Conservation (phyloP, 1,140 invertebrate species). For the Aethina tumida region DNA sequence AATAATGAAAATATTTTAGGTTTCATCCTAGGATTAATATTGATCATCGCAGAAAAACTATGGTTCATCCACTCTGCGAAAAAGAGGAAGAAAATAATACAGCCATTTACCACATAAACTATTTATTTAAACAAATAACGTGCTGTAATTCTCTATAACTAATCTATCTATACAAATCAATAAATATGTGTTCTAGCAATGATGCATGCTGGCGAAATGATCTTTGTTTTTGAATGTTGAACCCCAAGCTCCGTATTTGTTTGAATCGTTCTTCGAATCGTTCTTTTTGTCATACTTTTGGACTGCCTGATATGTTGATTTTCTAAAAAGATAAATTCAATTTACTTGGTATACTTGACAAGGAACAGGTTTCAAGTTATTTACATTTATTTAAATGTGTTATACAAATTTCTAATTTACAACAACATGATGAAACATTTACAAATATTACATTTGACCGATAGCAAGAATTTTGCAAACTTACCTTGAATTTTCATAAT, state of each 20-base stretch:
- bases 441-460: too few species aligned
- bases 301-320: too few species aligned
- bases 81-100: constrained; percentile 44
- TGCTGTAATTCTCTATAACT: too few species aligned
- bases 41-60: constrained; percentile 45
- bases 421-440: too few species aligned
- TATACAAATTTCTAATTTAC: too few species aligned
- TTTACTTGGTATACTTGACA: too few species aligned
- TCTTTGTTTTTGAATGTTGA: constrained; percentile 60
- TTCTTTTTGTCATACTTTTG: constrained; percentile 29
- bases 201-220: constrained; percentile 58
- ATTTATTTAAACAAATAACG: constrained; percentile 6
- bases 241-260: constrained; percentile 46
- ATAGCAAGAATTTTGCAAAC: too few species aligned
- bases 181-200: constrained; percentile 37
- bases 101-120: constrained; percentile 46
- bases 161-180: too few species aligned
- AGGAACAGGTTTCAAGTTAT: too few species aligned
- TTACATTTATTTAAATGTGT: too few species aligned
- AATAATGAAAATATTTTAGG: constrained; percentile 19
- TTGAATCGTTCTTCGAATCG: constrained; percentile 28
- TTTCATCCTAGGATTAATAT: constrained; percentile 35
- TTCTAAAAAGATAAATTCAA: too few species aligned
- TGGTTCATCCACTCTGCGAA: constrained; percentile 39
- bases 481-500: too few species aligned